A percentile compares a stretch with the other conserved stretches of the same genome.
Evolutionary conservation across 1,140 invertebrate genomes (phyloP).

Genomic region (Drosophila ambigua): DNA sequence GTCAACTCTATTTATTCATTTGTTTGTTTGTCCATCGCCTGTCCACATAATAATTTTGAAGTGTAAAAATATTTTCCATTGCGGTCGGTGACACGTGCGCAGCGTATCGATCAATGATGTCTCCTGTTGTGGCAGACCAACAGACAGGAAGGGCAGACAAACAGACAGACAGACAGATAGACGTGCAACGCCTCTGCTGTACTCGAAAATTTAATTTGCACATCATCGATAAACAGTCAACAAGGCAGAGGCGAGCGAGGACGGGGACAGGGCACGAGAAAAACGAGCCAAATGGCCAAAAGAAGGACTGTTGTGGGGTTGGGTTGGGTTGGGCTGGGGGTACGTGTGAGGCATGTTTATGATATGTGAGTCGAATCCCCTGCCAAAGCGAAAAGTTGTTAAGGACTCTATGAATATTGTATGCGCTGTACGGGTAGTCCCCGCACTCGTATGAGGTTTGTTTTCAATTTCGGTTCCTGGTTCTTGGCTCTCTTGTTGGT

Average conservation of each 20-base stretch:
- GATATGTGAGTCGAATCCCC: slow-evolving; percentile 44
- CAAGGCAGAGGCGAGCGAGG: neutral
- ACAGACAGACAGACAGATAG: neutral
- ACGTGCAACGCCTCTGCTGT: slow-evolving; percentile 17
- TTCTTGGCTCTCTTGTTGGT: too few relatives aligned
- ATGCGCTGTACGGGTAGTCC: slow-evolving; percentile 11
- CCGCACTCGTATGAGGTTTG: neutral
- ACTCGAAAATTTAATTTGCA: slow-evolving; percentile 74
- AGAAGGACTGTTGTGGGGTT: slow-evolving; percentile 12
- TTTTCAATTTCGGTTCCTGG: slow-evolving; percentile 25
- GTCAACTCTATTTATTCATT: slow-evolving; percentile 61
- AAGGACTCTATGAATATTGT: slow-evolving; percentile 44
- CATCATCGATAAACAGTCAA: slow-evolving; percentile 73
- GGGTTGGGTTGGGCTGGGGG: neutral
- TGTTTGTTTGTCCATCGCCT: slow-evolving; percentile 48
- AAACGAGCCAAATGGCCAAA: too few relatives aligned
- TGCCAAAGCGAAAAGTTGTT: slow-evolving; percentile 49
- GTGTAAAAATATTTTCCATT: slow-evolving; percentile 76
- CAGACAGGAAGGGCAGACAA: slow-evolving; percentile 4
- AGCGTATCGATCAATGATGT: slow-evolving; percentile 65
- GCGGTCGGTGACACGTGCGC: slow-evolving; percentile 70
- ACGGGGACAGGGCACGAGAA: too few relatives aligned
- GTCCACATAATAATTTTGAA: slow-evolving; percentile 66
- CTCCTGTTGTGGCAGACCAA: slow-evolving; percentile 11
- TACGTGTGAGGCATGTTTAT: slow-evolving; percentile 52